Conservation (phyloP, 2,888 invertebrate species). For the Heliconius ismenius region DNA sequence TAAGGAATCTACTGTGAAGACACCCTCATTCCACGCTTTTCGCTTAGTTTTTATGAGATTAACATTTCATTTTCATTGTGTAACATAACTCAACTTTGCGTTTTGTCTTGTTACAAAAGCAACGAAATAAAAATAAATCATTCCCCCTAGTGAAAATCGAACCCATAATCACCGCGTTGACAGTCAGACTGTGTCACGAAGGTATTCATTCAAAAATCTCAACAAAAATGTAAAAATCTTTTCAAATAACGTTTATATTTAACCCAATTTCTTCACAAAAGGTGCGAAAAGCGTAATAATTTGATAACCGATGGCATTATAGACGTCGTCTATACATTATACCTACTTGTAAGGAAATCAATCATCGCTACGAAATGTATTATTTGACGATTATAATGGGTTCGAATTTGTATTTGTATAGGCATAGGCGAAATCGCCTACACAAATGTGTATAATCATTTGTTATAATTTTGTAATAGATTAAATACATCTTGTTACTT, state of each 20-base stretch:
- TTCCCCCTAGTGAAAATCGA: neutral
- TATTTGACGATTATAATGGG: neutral
- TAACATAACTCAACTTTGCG: no score
- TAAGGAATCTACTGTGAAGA: no score
- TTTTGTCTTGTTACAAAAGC: no score
- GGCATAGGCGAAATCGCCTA: no score
- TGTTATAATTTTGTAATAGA: neutral
- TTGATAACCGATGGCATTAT: slow-evolving; percentile 15
- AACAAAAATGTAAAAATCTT: slow-evolving; percentile 1
- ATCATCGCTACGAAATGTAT: slow-evolving; percentile 6
- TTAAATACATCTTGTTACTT: no score
- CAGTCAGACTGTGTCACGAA: neutral
- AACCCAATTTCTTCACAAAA: slow-evolving; percentile 24
- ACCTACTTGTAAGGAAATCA: neutral
- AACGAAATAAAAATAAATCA: no score
- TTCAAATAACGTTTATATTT: slow-evolving; percentile 9
- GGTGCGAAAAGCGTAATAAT: slow-evolving; percentile 5
- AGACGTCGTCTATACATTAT: neutral
- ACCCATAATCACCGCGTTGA: neutral
- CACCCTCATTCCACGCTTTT: no score
- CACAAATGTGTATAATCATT: neutral
- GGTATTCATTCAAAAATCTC: neutral
- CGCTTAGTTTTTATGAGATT: no score
- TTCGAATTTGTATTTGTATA: neutral
- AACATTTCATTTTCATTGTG: no score